phyloP scores from a whole-genome alignment of 2,888 invertebrate genomes.

The Hemaris fuciformis region DNA sequence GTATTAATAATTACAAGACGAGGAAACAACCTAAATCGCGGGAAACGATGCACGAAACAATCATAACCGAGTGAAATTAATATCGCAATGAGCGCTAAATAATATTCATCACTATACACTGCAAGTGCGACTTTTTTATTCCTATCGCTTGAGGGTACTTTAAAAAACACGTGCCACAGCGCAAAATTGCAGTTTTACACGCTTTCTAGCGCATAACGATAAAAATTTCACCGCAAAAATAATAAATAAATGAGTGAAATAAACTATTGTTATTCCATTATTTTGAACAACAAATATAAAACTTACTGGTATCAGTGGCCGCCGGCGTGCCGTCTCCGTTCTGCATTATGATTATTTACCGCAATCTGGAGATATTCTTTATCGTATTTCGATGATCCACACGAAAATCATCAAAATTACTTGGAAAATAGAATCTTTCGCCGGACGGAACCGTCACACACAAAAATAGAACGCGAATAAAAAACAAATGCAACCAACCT shows the following conservation, averaged over 20 bases:
- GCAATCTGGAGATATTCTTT: conserved; percentile 63
- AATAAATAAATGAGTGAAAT: conserved; percentile 56
- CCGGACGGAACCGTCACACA: conserved; percentile 78
- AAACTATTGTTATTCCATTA: conserved; percentile 57
- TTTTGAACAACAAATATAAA: conserved; percentile 60
- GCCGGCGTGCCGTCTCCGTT: conserved; percentile 73
- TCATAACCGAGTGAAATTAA: conserved; percentile 60
- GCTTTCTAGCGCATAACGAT: conserved; percentile 9
- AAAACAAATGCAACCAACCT: conserved; percentile 74
- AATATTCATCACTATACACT: conserved; percentile 1
- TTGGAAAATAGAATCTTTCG: conserved; percentile 62
- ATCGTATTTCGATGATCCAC: conserved; percentile 54
- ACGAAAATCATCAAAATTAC: conserved; percentile 67
- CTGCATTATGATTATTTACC: conserved; percentile 67
- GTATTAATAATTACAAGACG: conserved; percentile 68
- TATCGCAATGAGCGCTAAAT: conserved; percentile 33
- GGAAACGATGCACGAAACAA: conserved; percentile 67
- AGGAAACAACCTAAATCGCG: conserved; percentile 68
- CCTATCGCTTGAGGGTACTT: conserved; percentile 57
- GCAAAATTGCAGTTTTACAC: conserved; percentile 18
- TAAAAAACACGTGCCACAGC: conserved; percentile 42
- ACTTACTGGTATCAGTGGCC: conserved; percentile 68
- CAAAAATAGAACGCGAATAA: conserved; percentile 81
- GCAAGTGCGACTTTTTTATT: not conserved
- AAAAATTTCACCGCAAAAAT: conserved; percentile 31